Evolutionary conservation across 2,888 invertebrate genomes (phyloP).

Genomic region (Antheraea yamamai): DNA sequence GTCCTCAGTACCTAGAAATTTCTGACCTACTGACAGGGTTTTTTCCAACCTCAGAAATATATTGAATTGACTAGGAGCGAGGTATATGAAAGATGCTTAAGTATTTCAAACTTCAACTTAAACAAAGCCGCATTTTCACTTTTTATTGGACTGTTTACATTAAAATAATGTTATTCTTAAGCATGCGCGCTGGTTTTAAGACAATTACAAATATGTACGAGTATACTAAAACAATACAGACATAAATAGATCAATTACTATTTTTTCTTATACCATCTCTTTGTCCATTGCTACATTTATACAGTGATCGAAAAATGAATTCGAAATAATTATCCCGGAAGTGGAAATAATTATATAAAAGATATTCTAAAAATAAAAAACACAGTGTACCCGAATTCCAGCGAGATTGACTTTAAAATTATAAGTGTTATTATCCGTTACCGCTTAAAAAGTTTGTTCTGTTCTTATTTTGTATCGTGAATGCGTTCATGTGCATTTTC

Average conservation of each 20-base stretch:
- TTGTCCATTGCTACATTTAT: background rate
- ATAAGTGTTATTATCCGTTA: conserved; percentile 12
- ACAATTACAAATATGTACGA: too few species aligned
- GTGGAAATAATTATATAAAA: background rate
- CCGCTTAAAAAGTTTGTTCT: conserved; percentile 6
- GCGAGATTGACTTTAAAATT: background rate
- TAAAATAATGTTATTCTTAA: too few species aligned
- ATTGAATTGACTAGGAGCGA: too few species aligned
- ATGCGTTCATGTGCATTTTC: conserved; percentile 15
- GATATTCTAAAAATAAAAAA: background rate
- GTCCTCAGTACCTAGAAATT: too few species aligned
- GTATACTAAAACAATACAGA: too few species aligned
- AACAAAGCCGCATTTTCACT: too few species aligned
- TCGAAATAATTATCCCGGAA: background rate
- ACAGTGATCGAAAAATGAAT: background rate
- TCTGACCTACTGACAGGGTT: too few species aligned
- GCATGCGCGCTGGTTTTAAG: too few species aligned
- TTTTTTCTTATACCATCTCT: background rate
- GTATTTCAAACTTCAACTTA: too few species aligned
- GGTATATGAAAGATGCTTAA: too few species aligned
- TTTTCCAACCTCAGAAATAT: too few species aligned
- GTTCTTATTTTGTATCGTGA: conserved; percentile 10
- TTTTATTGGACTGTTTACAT: too few species aligned
- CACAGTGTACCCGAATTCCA: background rate
- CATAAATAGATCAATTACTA: background rate